Base-by-base conservation (phyloP, 2,797 vertebrate genomes). In the Cheirogaleus major region DNA sequence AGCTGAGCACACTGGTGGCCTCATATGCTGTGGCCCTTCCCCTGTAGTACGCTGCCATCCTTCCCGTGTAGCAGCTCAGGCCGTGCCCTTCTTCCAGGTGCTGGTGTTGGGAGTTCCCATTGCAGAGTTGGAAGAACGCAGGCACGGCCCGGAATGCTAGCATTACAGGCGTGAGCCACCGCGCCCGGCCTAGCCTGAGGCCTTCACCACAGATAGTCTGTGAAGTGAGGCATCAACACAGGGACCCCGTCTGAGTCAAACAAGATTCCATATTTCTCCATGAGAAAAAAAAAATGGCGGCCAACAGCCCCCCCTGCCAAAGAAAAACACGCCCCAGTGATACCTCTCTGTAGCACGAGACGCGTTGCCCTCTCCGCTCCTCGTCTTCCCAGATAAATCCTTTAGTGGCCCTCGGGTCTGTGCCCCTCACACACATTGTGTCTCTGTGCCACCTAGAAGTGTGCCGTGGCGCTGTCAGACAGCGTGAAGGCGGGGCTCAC, bases 21-120 rank as follows among this genome's bases (percentile, higher is more conserved):
- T 85, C 23, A 1, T 0, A 0, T 17, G 15, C 7, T 2, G 27
- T 18, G 48, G 23, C 20, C 38, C 69, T 13, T 1, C 13, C 80
- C n/a, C 4, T n/a, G 1, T 0, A 7, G 65, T 6, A 0, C 48
- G 12, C 18, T 13, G 25, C 48, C 43, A 1, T 48, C 86, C 79
- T 75, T 63, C 18, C 22, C 0, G 0, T 5, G 52, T 32, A 20
- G 73, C 79, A 73, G 57, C 63, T 41, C 76, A 55, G 65, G 38
- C 32, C 0, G 0, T 18, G 35, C 18, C 80, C 48, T 18, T 83
- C 59, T 69, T 67, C 67, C 27, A 18, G 15, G 38, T 12, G 57
- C 11, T 69, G 45, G 12, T 12, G 22, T 48, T 65, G n/a, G 18
- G 65, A 32, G 23, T 22, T 67, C 30, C 12, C 18, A 1, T 4